A percentile compares a stretch with the other conserved stretches of the same genome.
Evolutionary conservation across 2,113 vertebrate species (phyloP).

Genomic region (Apistogramma diplotaenia): DNA sequence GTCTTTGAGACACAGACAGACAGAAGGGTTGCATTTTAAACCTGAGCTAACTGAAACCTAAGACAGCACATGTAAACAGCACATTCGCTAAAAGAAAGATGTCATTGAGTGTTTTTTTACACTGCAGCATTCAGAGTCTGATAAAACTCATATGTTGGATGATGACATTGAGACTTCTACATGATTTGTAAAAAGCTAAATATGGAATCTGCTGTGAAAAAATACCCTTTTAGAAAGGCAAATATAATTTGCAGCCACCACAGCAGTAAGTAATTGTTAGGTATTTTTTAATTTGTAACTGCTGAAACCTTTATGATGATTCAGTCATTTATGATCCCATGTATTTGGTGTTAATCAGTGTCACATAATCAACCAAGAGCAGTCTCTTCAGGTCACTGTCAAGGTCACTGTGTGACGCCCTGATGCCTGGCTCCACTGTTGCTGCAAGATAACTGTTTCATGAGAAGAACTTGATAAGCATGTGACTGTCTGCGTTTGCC

Average conservation of each 20-base stretch:
- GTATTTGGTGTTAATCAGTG: too few relatives aligned
- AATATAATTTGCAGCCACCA: slow-evolving; percentile 45
- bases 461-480: too few relatives aligned
- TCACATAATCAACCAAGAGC: too few relatives aligned
- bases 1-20: slow-evolving; percentile 38
- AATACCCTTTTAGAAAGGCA: slow-evolving; percentile 38
- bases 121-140: neutral
- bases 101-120: neutral
- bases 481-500: too few relatives aligned
- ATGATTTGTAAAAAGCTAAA: slow-evolving; percentile 22
- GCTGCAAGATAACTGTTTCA: too few relatives aligned
- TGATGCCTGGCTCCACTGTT: too few relatives aligned
- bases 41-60: neutral
- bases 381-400: too few relatives aligned
- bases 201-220: slow-evolving; percentile 19
- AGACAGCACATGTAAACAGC: neutral
- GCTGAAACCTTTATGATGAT: too few relatives aligned
- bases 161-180: neutral
- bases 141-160: slow-evolving; percentile 13
- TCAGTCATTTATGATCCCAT: too few relatives aligned
- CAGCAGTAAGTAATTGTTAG: slow-evolving; percentile 48
- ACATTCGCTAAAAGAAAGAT: neutral
- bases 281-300: too few relatives aligned
- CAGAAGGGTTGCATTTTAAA: slow-evolving; percentile 2
- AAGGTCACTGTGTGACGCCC: too few relatives aligned